A percentile compares a stretch with the other conserved stretches of the same genome.
Conservation (phyloP, 2,797 vertebrate species). For the Arremon brunneinucha region DNA sequence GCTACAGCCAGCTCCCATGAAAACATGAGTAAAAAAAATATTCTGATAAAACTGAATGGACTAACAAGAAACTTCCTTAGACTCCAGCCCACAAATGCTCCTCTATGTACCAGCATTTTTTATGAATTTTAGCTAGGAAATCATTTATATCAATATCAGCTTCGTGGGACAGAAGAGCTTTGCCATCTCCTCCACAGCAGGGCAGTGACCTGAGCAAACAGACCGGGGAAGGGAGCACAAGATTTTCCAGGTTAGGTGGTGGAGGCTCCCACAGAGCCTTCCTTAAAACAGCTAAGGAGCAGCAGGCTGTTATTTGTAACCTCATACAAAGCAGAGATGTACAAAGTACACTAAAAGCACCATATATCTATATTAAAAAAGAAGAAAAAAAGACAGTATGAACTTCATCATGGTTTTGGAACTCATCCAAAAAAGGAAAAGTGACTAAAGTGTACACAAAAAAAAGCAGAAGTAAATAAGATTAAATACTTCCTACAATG, state of each 20-base stretch:
- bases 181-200: neutral
- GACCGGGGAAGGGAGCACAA: neutral
- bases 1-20: neutral
- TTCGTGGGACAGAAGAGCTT: neutral
- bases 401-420: neutral
- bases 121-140: neutral
- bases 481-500: neutral
- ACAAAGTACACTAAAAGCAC: neutral
- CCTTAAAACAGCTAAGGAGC: neutral
- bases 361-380: neutral
- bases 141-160: neutral
- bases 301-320: neutral
- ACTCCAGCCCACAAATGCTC: neutral
- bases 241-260: neutral
- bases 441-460: neutral
- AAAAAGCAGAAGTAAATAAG: neutral
- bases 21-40: rapidly evolving
- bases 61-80: neutral
- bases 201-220: neutral
- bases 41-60: neutral
- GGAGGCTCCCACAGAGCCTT: neutral
- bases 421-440: neutral
- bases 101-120: neutral
- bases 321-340: neutral
- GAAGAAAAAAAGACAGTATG: neutral